Evolutionary conservation across 2,797 vertebrate species (phyloP).

Genomic region (Propithecus perrieri): DNA sequence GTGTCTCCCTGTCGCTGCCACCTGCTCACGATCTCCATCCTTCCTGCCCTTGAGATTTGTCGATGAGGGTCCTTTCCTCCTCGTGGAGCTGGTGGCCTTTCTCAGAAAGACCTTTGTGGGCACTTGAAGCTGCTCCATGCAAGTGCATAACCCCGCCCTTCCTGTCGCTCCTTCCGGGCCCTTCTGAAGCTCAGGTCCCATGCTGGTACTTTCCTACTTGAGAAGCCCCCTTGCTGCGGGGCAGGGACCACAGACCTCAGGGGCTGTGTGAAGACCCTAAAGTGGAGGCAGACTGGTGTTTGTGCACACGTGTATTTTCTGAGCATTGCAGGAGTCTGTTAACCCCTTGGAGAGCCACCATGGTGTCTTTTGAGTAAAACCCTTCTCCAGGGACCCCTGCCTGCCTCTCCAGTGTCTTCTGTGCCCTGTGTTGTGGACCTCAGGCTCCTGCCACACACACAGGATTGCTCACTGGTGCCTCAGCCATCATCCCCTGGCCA

Average conservation of each 20-base stretch:
- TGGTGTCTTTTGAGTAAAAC: not conserved
- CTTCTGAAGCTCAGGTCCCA: not conserved
- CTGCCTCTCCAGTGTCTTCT: not conserved
- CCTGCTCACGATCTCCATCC: not conserved
- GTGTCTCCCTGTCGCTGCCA: not conserved
- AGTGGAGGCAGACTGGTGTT: not conserved
- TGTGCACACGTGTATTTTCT: not conserved
- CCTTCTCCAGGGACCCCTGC: not conserved
- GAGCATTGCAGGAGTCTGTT: not conserved
- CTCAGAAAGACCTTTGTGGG: not conserved
- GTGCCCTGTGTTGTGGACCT: rapidly evolving
- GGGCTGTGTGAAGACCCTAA: not conserved
- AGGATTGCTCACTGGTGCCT: rapidly evolving
- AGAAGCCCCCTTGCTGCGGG: not conserved
- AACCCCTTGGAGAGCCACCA: not conserved
- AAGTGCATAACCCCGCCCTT: rapidly evolving
- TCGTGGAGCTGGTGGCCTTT: not conserved
- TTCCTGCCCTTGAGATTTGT: not conserved
- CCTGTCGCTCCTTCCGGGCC: not conserved
- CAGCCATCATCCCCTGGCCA: not conserved
- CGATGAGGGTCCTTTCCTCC: not conserved
- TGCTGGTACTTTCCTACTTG: not conserved
- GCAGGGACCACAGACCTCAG: not conserved
- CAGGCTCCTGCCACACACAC: not conserved
- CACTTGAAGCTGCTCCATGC: not conserved